Evolutionary conservation across 2,113 vertebrate species (phyloP).

Genomic region (Bubalus kerabau): DNA sequence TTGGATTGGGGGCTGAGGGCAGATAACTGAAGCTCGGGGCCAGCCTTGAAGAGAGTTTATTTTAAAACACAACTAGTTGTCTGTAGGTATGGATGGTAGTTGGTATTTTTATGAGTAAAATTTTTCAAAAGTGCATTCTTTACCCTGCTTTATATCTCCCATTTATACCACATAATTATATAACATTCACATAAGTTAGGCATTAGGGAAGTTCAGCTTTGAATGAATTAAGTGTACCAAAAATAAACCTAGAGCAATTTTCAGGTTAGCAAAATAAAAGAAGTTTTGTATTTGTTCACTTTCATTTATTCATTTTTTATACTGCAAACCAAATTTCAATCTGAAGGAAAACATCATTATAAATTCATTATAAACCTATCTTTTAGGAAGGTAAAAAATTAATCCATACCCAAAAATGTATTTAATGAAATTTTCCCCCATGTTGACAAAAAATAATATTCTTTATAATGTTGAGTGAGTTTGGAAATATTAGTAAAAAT

Average conservation of each 20-base stretch:
- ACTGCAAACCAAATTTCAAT: background rate
- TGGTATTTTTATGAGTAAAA: slow-evolving; percentile 1
- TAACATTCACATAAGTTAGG: slow-evolving; percentile 29
- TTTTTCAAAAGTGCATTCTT: background rate
- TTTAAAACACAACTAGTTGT: background rate
- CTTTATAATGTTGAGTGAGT: slow-evolving; percentile 28
- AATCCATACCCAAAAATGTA: background rate
- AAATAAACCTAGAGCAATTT: slow-evolving; percentile 4
- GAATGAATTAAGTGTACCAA: background rate
- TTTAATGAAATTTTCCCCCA: background rate
- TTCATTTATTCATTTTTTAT: slow-evolving; percentile 36
- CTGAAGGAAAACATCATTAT: slow-evolving; percentile 5
- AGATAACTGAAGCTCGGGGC: background rate
- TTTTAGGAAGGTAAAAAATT: background rate
- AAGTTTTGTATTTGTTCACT: slow-evolving; percentile 25
- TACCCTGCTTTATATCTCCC: slow-evolving; percentile 21
- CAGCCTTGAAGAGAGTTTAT: background rate
- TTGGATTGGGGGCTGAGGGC: background rate
- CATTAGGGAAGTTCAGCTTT: background rate
- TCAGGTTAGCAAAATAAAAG: slow-evolving; percentile 47
- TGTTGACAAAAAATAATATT: background rate
- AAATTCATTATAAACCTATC: slow-evolving; percentile 32
- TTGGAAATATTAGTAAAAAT: slow-evolving; percentile 49
- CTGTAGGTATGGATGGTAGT: background rate
- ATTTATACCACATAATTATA: slow-evolving; percentile 28